Evolutionary conservation across 2,888 invertebrate genomes (phyloP).

Genomic region (Lapara coniferarum): DNA sequence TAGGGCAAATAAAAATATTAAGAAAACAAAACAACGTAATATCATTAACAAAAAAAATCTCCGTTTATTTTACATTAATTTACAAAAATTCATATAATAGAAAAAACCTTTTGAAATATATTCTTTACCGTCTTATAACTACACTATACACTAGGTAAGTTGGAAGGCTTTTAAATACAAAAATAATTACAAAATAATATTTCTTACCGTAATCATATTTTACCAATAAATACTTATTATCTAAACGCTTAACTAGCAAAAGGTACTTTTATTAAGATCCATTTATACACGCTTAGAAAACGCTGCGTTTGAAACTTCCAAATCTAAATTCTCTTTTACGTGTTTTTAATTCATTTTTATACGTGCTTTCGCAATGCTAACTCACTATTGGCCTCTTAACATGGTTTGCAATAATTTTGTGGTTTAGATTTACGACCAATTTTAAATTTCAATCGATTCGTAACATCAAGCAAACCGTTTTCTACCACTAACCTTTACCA

Average conservation of each 20-base stretch:
- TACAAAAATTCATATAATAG: conserved; percentile 68
- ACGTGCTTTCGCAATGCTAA: neutral
- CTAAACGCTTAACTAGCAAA: conserved; percentile 70
- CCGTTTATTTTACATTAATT: conserved; percentile 83
- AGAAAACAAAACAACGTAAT: conserved; percentile 43
- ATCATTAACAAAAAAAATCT: conserved; percentile 80
- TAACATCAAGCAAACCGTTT: conserved; percentile 22
- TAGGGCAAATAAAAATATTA: conserved; percentile 12
- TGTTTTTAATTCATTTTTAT: neutral
- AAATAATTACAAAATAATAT: conserved; percentile 40
- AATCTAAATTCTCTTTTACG: too few relatives aligned
- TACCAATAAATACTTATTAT: conserved; percentile 78
- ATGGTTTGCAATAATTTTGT: neutral
- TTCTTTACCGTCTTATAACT: conserved; percentile 23
- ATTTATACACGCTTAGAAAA: conserved; percentile 61
- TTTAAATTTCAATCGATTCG: neutral
- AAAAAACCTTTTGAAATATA: conserved; percentile 21
- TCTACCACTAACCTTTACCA: conserved; percentile 32
- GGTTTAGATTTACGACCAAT: neutral
- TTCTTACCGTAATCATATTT: conserved; percentile 42
- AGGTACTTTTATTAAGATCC: conserved; percentile 79
- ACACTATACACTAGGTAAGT: conserved; percentile 31
- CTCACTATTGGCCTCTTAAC: neutral
- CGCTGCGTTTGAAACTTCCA: conserved; percentile 66
- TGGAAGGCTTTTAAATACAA: conserved; percentile 58